A percentile compares a stretch with the other conserved stretches of the same genome.
phyloP scores from a whole-genome alignment of 2,888 invertebrate species.

The Calephelis perditalis region DNA sequence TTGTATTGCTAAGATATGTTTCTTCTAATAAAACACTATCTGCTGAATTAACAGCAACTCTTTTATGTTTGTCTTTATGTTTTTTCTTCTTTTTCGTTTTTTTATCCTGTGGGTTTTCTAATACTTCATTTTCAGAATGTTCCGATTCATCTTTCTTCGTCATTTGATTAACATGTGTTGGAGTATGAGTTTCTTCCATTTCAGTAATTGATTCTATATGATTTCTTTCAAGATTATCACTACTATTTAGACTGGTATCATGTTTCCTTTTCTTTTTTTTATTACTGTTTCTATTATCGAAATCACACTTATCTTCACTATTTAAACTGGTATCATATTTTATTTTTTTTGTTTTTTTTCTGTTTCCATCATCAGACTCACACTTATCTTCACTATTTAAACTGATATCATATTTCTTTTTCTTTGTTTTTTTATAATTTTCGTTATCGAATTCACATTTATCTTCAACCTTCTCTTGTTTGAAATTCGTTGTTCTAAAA shows the following conservation, averaged over 20 bases:
- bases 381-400: too few relatives aligned
- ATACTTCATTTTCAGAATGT: conserved; percentile 18
- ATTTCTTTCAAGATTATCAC: conserved; percentile 30
- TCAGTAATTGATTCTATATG: conserved; percentile 48
- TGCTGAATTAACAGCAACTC: conserved; percentile 16
- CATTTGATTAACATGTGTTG: conserved; percentile 39
- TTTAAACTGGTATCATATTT: conserved; percentile 24
- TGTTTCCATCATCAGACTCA: conserved; percentile 1
- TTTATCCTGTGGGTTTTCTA: conserved; percentile 19
- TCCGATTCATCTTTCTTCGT: conserved; percentile 50
- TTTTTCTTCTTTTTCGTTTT: conserved; percentile 34
- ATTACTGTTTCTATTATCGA: conserved; percentile 14
- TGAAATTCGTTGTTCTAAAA: neutral
- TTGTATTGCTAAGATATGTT: neutral
- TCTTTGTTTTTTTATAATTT: conserved; percentile 11
- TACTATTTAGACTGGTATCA: conserved; percentile 17
- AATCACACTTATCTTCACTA: too few relatives aligned
- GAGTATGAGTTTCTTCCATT: conserved; percentile 20
- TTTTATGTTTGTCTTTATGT: conserved; percentile 21
- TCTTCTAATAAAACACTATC: conserved; percentile 23
- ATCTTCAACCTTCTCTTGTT: neutral
- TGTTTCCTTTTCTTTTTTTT: conserved; percentile 31
- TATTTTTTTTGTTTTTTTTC: conserved; percentile 29
- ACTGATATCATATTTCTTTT: neutral
- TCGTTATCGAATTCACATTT: neutral